Base-by-base conservation (phyloP, 2,797 vertebrate genomes). In the Lutjanus argentimaculatus region DNA sequence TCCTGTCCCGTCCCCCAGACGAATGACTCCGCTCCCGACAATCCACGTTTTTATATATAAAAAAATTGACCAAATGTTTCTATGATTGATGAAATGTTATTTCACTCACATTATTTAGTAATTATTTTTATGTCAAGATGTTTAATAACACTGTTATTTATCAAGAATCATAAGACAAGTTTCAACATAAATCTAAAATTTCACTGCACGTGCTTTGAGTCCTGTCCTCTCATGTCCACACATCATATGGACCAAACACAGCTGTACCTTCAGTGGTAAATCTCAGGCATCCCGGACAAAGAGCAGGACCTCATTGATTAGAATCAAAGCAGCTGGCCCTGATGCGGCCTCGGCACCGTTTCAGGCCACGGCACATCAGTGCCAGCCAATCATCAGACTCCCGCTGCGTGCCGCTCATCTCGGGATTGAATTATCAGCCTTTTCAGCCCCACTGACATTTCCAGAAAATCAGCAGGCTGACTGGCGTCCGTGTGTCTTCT, bases 361-460 rank as follows among this genome's bases (percentile, higher is more conserved):
- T 49, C 48, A 19, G 22, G 15, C 40, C 51, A 21, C 36, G 22
- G 46, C 75, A 53, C 63, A 45, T 61, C 48, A 17, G 21, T 25
- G 11, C 8, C 30, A 15, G 66, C 30, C 56, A 57, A 59, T 72
- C 55, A 22, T 53, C 59, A 46, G 55, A 52, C 49, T 49, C 76
- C 72, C 22, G 1, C 59, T 51, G 67, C 52, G 72, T 1, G 46
- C 67, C 57, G 30, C 55, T 45, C 17, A 0, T 40, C 25, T 46
- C 52, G n/a, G 17, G 45, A 56, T 65, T 65, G 22, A 72, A 40
- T 75, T 57, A 52, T 68, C 16, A 55, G 36, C 55, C 22, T 25
- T 53, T 73, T 68, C 73, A 53, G 53, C 19, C 49, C 53, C 16
- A 49, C 55, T 72, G 79, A 74, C 40, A 25, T 65, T 79, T 45